Evolutionary conservation across 2,888 invertebrate genomes (phyloP), one percentile per base, ranked within the genome.

Genomic region (Stenodema calcarata): DNA sequence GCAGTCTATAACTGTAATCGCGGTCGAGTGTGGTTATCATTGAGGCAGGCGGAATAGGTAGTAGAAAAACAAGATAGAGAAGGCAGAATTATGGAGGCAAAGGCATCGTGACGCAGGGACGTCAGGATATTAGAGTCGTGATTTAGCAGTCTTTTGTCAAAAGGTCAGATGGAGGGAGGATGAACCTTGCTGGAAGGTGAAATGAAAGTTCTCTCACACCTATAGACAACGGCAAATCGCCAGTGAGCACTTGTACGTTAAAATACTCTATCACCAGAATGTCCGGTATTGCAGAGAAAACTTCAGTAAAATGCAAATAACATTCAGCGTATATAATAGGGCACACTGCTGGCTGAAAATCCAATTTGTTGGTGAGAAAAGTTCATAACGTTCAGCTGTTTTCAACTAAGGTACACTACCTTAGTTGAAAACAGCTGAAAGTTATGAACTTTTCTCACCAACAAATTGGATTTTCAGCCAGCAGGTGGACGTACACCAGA

Each of bases 161-260:
- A 82, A 82, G 82, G 82, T 82, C 82, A 82, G 35, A 42, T 42
- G 30, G 6, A n/a, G 41, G 78, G 78, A 35, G 69, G 82, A 82
- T 69, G 82, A 82, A 82, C 82, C 82, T 62, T 69, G 82, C 82
- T 82, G 69, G 47, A 28, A 80, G 54, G 82, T n/a, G 82, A 82
- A 69, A 69, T 69, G 82, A 82, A 82, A 82, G 82, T 82, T 82
- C 54, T 79, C 47, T 23, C 30, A 18, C 73, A 35, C 73, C 35
- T 18, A 70, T 35, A 35, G 35, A 35, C 35, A 35, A 35, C 35
- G 35, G 4, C 35, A 35, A 35, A 35, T 7, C 4, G 4, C 7
- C 35, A 35, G n/a, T n/a, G n/a, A n/a, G n/a, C n/a, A n/a, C n/a
- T n/a, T n/a, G n/a, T n/a, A n/a, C n/a, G n/a, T n/a, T n/a, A n/a